Evolutionary conservation across 2,797 vertebrate species (phyloP).

Genomic region (Darevskia nairensis): DNA sequence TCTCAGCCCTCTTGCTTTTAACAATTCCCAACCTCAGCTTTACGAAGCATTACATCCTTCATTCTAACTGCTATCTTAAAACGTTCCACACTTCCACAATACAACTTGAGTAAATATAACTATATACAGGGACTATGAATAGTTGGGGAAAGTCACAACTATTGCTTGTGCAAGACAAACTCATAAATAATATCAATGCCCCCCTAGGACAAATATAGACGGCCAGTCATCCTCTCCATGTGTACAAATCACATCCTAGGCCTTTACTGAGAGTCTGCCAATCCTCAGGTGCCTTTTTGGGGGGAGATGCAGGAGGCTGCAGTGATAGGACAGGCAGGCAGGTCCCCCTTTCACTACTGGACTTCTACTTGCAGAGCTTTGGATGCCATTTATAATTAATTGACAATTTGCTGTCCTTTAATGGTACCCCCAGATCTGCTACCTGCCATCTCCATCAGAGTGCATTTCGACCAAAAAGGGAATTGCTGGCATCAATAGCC

Average conservation of each 20-base stretch:
- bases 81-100: not conserved
- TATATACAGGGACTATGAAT: not conserved
- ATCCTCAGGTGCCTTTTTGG: no score
- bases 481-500: conserved; percentile 61
- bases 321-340: not conserved
- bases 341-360: not conserved
- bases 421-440: not conserved
- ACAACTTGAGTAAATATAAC: not conserved
- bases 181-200: conserved; percentile 12
- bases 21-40: not conserved
- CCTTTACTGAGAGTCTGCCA: not conserved
- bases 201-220: not conserved
- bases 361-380: not conserved
- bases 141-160: not conserved
- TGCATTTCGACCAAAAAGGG: conserved; percentile 66
- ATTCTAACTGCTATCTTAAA: not conserved
- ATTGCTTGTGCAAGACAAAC: not conserved
- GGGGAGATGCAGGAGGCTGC: not conserved
- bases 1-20: not conserved
- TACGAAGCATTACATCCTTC: not conserved
- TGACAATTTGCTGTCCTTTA: not conserved
- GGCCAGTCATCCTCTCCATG: not conserved
- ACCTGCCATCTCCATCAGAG: conserved; percentile 70
- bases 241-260: not conserved
- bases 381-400: not conserved